Percentiles rank a stretch among this genome's conserved stretches.
Evolutionary conservation across 1,140 invertebrate genomes (phyloP).

Genomic region (Caenorhabditis briggsae): DNA sequence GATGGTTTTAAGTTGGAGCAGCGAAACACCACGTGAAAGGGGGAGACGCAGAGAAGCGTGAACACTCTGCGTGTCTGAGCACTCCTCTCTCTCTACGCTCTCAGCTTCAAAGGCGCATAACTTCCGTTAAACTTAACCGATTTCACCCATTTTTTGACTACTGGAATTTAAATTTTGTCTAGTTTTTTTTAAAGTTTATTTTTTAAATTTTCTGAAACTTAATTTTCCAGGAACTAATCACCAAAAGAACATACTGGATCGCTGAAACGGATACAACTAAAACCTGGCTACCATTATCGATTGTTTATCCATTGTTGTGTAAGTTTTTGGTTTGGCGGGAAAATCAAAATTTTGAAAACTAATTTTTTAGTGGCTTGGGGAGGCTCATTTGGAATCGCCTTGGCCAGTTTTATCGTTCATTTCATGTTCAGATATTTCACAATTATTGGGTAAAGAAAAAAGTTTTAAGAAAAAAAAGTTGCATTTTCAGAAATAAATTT

Average conservation of each 20-base stretch:
- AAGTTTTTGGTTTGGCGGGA: background rate
- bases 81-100: too few relatives aligned
- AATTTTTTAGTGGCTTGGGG: conserved; percentile 4
- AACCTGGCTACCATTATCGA: background rate
- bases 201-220: too few relatives aligned
- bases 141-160: too few relatives aligned
- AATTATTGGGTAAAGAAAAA: background rate
- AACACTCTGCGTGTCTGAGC: too few relatives aligned
- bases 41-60: too few relatives aligned
- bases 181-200: background rate
- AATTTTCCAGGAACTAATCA: background rate
- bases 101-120: too few relatives aligned
- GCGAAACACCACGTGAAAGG: too few relatives aligned
- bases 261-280: background rate
- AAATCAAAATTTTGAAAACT: background rate
- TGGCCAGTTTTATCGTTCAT: background rate
- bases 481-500: background rate
- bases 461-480: background rate
- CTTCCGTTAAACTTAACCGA: too few relatives aligned
- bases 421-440: conserved; percentile 10
- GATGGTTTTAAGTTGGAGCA: too few relatives aligned
- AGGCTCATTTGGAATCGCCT: conserved; percentile 4
- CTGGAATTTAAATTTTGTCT: too few relatives aligned
- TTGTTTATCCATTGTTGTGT: background rate
- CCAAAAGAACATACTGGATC: background rate